Percentiles rank a stretch among this genome's conserved stretches.
phyloP scores from a whole-genome alignment of 2,797 vertebrate genomes.

The Microctenopoma lineatum region DNA sequence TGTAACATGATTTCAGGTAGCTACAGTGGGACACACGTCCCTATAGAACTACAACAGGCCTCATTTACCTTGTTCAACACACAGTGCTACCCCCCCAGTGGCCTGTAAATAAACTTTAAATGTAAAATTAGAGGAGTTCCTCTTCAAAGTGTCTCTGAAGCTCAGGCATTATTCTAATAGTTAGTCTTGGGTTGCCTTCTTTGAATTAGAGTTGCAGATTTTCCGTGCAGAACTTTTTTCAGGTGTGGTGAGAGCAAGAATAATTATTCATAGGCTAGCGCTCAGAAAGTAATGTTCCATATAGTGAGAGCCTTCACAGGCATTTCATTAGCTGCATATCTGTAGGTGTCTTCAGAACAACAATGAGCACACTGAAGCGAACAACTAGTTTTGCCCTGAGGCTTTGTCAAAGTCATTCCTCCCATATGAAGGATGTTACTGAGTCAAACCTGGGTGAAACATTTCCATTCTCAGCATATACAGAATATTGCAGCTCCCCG shows the following conservation, averaged over 20 bases:
- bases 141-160: neutral
- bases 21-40: too few relatives aligned
- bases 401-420: conserved; percentile 49
- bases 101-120: conserved; percentile 9
- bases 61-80: neutral
- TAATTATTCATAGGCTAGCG: conserved; percentile 39
- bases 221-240: conserved; percentile 11
- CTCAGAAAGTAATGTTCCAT: conserved; percentile 46
- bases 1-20: too few relatives aligned
- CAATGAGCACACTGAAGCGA: conserved; percentile 43
- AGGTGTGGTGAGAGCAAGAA: conserved; percentile 4
- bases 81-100: neutral
- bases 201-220: conserved; percentile 17
- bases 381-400: conserved; percentile 41
- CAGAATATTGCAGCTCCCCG: conserved; percentile 37
- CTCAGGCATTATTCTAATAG: conserved; percentile 12
- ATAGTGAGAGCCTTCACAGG: conserved; percentile 33
- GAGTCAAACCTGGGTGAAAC: conserved; percentile 43
- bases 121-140: neutral
- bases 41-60: neutral
- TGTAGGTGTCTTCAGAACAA: conserved; percentile 50
- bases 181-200: neutral
- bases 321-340: conserved; percentile 61
- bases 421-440: conserved; percentile 38
- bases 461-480: conserved; percentile 40